These are phyloP conservation scores for Synanthedon myopaeformis DNA, from an alignment of 2,888 invertebrate species.

Conservation along the genomic window DNA sequence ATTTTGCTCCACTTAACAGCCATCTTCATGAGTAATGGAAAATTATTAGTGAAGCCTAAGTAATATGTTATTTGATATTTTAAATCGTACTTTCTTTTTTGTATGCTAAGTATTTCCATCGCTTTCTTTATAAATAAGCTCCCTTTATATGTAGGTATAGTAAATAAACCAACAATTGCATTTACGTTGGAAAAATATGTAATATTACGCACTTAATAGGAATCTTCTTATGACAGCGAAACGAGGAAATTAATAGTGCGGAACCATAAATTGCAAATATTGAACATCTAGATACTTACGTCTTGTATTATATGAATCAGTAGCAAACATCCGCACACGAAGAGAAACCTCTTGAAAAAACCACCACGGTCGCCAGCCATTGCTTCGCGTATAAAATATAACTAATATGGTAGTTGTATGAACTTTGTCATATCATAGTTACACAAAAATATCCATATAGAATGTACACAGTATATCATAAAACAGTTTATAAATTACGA, in stretches of 20 bases:
- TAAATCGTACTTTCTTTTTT: too few species aligned
- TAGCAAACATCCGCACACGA: constrained; percentile 38
- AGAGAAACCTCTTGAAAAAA: constrained; percentile 32
- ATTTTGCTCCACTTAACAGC: too few species aligned
- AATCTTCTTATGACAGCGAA: too few species aligned
- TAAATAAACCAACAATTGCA: too few species aligned
- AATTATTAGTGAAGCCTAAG: too few species aligned
- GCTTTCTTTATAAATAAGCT: too few species aligned
- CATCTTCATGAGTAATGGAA: too few species aligned
- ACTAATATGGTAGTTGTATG: constrained; percentile 15
- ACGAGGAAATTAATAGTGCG: constrained; percentile 17
- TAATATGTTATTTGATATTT: too few species aligned
- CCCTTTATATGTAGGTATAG: too few species aligned
- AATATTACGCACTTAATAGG: too few species aligned
- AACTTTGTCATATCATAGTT: constrained; percentile 45
- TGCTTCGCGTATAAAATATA: constrained; percentile 17
- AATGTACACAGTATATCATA: neutral
- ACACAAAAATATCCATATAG: constrained; percentile 6
- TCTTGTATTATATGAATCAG: constrained; percentile 37
- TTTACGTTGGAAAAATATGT: too few species aligned
- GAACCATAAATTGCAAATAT: constrained; percentile 23
- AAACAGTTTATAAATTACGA: constrained; percentile 1
- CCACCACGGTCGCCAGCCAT: constrained; percentile 35
- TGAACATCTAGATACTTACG: constrained; percentile 30
- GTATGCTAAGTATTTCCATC: too few species aligned